Base-by-base conservation (phyloP, 2,888 invertebrate species). In the Lithosia quadra region DNA sequence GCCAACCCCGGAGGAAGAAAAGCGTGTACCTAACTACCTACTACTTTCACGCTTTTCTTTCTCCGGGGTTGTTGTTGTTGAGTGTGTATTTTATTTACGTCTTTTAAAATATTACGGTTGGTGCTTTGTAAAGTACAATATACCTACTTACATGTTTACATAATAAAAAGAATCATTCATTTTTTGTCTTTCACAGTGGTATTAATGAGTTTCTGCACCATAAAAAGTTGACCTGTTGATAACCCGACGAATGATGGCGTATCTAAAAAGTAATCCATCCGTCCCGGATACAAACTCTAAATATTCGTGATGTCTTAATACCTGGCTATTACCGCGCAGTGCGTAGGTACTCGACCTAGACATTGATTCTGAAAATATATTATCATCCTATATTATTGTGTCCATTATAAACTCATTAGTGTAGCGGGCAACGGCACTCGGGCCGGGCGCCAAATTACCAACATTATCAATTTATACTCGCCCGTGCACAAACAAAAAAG, bases 331-430 rank as follows among this genome's bases (percentile, higher is more conserved):
- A 74, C 65, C 61, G 71, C 65, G 76, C 77, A 74, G 73, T 78
- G 75, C 82, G 58, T 58, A 58, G 49, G 80, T 78, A 85, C 82
- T 85, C 89, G 92, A 92, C 92, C 92, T 93, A 94, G 93, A 94
- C 94, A 93, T 93, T 93, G 93, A 94, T 92, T 91, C 88, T 84
- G 86, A 91, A 92, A 92, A 91, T 93, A 92, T 93, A 92, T 92
- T 88, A 94, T 94, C 91, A 92, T 91, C 86, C 85, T 83, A 89
- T 91, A 91, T 91, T 91, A 93, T 92, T 91, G 87, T 89, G 89
- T 90, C 91, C 94, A 95, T 95, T 95, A 95, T 94, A 95, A 94
- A 92, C 90, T 93, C 94, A 94, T 95, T 94, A 94, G 94, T 91
- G 90, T 91, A 91, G 90, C 93, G 92, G 88, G 90, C 93, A 93